These are phyloP conservation scores for Pristionchus fissidentatus DNA, from an alignment of 2,888 invertebrate genomes.

Conservation along the genomic window DNA sequence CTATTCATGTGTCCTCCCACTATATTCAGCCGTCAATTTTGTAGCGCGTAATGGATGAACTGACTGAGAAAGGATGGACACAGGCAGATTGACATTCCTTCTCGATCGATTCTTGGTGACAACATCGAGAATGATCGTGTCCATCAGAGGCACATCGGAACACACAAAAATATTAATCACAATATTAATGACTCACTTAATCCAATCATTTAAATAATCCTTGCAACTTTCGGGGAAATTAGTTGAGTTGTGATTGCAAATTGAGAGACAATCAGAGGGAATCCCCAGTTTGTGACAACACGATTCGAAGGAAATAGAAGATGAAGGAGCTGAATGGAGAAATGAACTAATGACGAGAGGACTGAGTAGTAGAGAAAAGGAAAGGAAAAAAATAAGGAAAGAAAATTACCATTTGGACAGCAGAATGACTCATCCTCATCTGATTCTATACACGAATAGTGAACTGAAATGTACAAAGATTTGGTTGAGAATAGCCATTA, in stretches of 20 bases:
- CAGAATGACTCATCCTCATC: conserved; percentile 57
- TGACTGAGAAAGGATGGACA: conserved; percentile 59
- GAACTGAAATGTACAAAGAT: conserved; percentile 49
- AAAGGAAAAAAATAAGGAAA: background rate
- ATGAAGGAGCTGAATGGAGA: background rate
- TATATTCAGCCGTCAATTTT: too few relatives aligned
- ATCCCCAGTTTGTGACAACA: conserved; percentile 60
- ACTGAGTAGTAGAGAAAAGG: too few relatives aligned
- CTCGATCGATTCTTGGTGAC: conserved; percentile 56
- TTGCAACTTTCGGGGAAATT: conserved; percentile 31
- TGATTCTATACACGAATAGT: conserved; percentile 52
- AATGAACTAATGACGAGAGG: background rate
- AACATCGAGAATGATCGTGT: conserved; percentile 65
- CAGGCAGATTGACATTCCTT: conserved; percentile 61
- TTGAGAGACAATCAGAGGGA: conserved; percentile 52
- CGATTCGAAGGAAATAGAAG: background rate
- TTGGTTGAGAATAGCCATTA: background rate
- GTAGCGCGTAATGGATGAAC: too few relatives aligned
- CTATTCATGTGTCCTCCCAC: too few relatives aligned
- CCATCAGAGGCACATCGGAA: conserved; percentile 62
- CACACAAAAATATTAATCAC: background rate
- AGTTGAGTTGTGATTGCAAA: conserved; percentile 60
- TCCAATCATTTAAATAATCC: conserved; percentile 16
- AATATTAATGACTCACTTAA: background rate
- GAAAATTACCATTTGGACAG: conserved; percentile 56